Evolutionary conservation across 2,113 vertebrate species (phyloP).

Genomic region (Mustelus asterias): DNA sequence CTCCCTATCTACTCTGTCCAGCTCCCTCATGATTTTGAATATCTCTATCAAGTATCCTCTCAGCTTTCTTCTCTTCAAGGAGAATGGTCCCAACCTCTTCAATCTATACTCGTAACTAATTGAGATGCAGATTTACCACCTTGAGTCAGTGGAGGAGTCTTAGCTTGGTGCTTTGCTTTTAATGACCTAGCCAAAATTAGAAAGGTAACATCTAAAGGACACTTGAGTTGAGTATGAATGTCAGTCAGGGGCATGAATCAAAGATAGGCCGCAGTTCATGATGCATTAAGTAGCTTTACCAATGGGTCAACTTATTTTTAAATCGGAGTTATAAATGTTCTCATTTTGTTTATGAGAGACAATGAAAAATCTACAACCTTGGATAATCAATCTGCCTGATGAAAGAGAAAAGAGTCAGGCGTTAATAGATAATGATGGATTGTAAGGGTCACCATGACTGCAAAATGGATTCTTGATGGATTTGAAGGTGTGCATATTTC

Average conservation of each 20-base stretch:
- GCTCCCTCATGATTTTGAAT: too few relatives aligned
- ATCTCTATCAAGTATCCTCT: too few relatives aligned
- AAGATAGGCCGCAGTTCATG: background rate
- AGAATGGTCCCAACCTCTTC: too few relatives aligned
- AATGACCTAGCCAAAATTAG: background rate
- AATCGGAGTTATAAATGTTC: background rate
- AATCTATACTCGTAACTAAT: background rate
- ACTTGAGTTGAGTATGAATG: background rate
- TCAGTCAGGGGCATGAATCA: background rate
- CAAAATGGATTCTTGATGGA: conserved; percentile 1
- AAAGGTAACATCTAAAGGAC: background rate
- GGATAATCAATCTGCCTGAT: conserved; percentile 8
- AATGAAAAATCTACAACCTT: background rate
- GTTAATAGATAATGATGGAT: conserved; percentile 13
- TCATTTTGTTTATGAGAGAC: background rate
- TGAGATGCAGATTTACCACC: background rate
- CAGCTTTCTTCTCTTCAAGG: too few relatives aligned
- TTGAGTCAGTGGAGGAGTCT: background rate
- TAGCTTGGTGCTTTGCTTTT: background rate
- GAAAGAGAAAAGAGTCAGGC: background rate
- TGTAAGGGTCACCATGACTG: background rate
- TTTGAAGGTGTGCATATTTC: background rate
- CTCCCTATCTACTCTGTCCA: too few relatives aligned
- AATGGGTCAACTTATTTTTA: background rate
- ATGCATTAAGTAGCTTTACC: background rate